Evolutionary conservation across 2,888 invertebrate species (phyloP), one percentile per base, ranked within the genome.

Genomic region (Latheticus oryzae): DNA sequence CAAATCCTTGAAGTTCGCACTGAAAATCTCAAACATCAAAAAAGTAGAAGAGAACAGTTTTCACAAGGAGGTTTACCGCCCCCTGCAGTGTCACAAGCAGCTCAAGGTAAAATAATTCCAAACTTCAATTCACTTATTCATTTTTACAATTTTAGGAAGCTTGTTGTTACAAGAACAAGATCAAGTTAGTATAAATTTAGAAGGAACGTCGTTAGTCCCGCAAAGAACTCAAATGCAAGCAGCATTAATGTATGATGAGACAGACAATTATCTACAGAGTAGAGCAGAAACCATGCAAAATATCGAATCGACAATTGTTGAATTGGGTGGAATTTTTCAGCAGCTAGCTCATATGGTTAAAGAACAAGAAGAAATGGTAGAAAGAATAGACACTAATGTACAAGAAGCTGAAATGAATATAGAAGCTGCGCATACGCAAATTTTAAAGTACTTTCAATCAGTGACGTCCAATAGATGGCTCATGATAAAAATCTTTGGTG

Each of bases 401-500:
- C 93, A 95, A 76, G 95, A 97, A 76, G 90, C 98, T 0, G 92
- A 93, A 77, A 78, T 98, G 75, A 98, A 99, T 81, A 95, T 99
- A 33, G 97, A 97, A 80, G 95, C 96, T 38, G 99, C 98, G 1
- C 99, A 99, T 76, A 85, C 91, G 58, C 97, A 99, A 83, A 93
- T 99, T 68, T 84, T 99, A 70, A 97, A 94, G 79, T 99, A 99
- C 82, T 99, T 99, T 79, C 95, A 95, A 79, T 92, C 91, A 51
- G 93, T 99, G 23, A 93, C 97, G 8, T 94, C 94, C 61, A 99
- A 99, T 81, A 87, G 99, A 70, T 98, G 97, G 90, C 84, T 99
- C 19, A 99, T 99, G 97, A 92, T 99, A 70, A 99, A 99, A 84
- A 90, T 99, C 66, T 99, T 99, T 81, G 98, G 92, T 47, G 94